A percentile compares a stretch with the other conserved stretches of the same genome.
Conservation (phyloP, 2,797 vertebrate species). For the Alfaro cultratus region DNA sequence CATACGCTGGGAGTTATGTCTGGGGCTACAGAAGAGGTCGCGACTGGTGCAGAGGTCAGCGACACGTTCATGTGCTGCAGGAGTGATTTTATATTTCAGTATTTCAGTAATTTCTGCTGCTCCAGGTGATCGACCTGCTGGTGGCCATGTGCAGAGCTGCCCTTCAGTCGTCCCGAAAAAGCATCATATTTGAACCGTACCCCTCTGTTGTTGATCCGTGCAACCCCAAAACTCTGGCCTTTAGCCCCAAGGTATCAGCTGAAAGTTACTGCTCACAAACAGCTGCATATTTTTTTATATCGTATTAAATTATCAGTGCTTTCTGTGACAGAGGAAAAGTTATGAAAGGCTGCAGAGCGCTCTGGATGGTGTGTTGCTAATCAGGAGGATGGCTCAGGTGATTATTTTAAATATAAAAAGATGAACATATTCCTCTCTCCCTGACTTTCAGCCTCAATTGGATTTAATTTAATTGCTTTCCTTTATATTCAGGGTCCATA, state of each 20-base stretch:
- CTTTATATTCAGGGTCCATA: constrained; percentile 86
- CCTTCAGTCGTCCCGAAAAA: constrained; percentile 90
- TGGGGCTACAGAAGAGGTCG: constrained; percentile 90
- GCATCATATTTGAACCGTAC: constrained; percentile 93
- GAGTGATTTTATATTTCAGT: not conserved
- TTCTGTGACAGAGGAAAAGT: constrained; percentile 87
- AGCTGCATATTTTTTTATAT: not conserved
- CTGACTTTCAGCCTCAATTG: not conserved
- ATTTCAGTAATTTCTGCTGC: constrained; percentile 17
- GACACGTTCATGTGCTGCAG: not conserved
- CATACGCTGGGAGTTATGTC: constrained; percentile 93
- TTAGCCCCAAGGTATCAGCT: constrained; percentile 89
- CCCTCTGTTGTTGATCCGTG: constrained; percentile 91
- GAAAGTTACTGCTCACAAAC: not conserved
- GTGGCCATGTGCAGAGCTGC: constrained; percentile 94
- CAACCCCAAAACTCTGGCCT: constrained; percentile 90
- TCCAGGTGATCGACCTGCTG: constrained; percentile 89
- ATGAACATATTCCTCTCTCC: not conserved
- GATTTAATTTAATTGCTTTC: constrained; percentile 3
- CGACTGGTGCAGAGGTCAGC: constrained; percentile 91
- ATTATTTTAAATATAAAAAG: constrained; percentile 23
- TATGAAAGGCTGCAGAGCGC: constrained; percentile 93
- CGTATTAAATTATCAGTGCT: not conserved
- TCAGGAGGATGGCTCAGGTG: constrained; percentile 95
- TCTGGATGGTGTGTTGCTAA: constrained; percentile 91